phyloP scores from a whole-genome alignment of 1,140 invertebrate genomes.

The Polypedilum pembai region DNA sequence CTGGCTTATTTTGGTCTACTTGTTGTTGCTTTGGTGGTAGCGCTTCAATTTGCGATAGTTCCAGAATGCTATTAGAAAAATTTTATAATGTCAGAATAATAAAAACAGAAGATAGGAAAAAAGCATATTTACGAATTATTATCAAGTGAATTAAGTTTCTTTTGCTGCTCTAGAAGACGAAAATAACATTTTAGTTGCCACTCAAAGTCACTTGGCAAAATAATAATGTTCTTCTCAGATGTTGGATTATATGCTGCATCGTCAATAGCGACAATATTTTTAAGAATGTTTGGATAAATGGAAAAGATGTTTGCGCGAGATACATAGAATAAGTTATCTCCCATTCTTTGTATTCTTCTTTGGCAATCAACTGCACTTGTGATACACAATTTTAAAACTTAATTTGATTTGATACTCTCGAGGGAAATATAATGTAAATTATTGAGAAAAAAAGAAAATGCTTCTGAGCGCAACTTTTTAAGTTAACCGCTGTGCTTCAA shows the following conservation, averaged over 20 bases:
- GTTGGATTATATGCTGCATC: slow-evolving; percentile 34
- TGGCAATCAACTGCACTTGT: neutral
- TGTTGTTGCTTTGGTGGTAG: no score
- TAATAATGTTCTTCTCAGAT: slow-evolving; percentile 39
- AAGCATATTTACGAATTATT: slow-evolving; percentile 19
- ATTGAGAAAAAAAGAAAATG: neutral
- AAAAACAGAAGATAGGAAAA: neutral
- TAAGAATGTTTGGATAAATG: slow-evolving; percentile 42
- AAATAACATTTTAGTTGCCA: slow-evolving; percentile 68
- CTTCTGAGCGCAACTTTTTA: neutral
- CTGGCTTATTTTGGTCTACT: slow-evolving; percentile 36
- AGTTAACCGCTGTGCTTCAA: slow-evolving; percentile 4
- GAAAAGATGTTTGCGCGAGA: slow-evolving; percentile 41
- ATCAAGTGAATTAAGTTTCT: slow-evolving; percentile 39
- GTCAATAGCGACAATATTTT: slow-evolving; percentile 36
- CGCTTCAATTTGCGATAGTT: slow-evolving; percentile 11
- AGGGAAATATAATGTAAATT: neutral
- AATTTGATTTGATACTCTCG: neutral
- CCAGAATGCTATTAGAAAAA: neutral
- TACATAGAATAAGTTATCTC: slow-evolving; percentile 7
- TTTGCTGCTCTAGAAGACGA: slow-evolving; percentile 61
- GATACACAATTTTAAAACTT: neutral
- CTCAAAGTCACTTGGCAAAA: slow-evolving; percentile 61
- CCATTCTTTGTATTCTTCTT: neutral
- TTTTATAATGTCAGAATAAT: neutral